Conservation (phyloP, 1,140 invertebrate species). For the Neodiprion fabricii region DNA sequence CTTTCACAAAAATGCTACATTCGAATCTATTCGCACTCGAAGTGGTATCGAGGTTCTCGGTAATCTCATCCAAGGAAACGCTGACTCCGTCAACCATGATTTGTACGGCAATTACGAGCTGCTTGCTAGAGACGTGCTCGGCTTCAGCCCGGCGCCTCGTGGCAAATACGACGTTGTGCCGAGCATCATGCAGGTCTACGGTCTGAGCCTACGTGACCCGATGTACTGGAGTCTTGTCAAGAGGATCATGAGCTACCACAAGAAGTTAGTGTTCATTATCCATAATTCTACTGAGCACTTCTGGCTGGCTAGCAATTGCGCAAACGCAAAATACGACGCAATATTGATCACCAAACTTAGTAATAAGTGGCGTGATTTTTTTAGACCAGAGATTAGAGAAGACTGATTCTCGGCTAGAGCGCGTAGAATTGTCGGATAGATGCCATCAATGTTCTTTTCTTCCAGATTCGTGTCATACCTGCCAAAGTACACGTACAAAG, state of each 20-base stretch:
- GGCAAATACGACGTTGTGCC: slow-evolving; percentile 51
- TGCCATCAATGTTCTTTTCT: background rate
- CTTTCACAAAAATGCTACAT: too few species aligned
- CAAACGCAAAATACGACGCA: background rate
- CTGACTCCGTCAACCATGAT: slow-evolving; percentile 68
- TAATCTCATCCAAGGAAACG: slow-evolving; percentile 71
- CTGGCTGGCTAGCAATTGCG: background rate
- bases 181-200: slow-evolving; percentile 48
- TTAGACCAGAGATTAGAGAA: background rate
- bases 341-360: background rate
- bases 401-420: background rate
- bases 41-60: slow-evolving; percentile 65
- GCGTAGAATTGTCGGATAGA: too few species aligned
- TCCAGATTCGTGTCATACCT: slow-evolving; percentile 52
- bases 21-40: too few species aligned
- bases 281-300: background rate
- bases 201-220: slow-evolving; percentile 60
- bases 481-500: slow-evolving; percentile 42
- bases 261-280: slow-evolving; percentile 48
- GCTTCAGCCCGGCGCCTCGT: slow-evolving; percentile 47
- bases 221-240: slow-evolving; percentile 61
- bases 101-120: slow-evolving; percentile 66
- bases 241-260: slow-evolving; percentile 58
- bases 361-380: background rate
- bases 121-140: slow-evolving; percentile 50